phyloP scores from a whole-genome alignment of 92 coral and sea anemone species.

The Palythoa grandis region DNA sequence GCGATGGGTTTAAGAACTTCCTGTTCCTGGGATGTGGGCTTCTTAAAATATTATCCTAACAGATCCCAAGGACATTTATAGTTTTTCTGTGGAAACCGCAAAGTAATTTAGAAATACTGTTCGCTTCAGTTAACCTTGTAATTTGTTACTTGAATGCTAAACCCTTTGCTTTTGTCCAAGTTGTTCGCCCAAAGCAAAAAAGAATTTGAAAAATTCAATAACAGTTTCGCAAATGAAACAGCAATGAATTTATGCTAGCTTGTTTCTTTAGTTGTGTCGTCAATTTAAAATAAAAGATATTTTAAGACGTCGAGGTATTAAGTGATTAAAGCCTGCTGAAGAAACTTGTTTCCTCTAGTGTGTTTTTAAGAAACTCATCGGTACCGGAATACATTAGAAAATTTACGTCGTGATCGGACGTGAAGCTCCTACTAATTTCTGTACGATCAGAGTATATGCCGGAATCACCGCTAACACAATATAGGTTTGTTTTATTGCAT shows the following conservation, averaged over 20 bases:
- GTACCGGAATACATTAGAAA: too few relatives aligned
- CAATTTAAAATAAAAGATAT: not conserved
- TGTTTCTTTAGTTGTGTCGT: not conserved
- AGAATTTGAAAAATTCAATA: conserved; percentile 36
- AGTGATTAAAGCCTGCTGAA: not conserved
- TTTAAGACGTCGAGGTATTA: not conserved
- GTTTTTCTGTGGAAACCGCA: conserved; percentile 44
- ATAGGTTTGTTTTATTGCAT: too few relatives aligned
- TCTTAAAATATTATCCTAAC: not conserved
- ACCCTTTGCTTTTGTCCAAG: conserved; percentile 28
- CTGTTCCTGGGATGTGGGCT: not conserved
- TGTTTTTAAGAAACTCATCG: too few relatives aligned
- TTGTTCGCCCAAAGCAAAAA: conserved; percentile 20
- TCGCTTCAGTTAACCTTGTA: conserved; percentile 9
- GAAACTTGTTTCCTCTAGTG: not conserved
- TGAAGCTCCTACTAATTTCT: too few relatives aligned
- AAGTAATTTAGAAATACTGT: conserved; percentile 16
- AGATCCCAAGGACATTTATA: conserved; percentile 15
- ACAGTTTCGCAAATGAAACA: not conserved
- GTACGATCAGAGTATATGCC: too few relatives aligned
- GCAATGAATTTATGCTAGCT: not conserved
- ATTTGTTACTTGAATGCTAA: conserved; percentile 34
- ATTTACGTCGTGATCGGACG: too few relatives aligned
- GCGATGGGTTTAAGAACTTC: not conserved
- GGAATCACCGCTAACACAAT: too few relatives aligned